Base-by-base conservation (phyloP, 2,113 vertebrate species). In the Forbesichthys agassizii region DNA sequence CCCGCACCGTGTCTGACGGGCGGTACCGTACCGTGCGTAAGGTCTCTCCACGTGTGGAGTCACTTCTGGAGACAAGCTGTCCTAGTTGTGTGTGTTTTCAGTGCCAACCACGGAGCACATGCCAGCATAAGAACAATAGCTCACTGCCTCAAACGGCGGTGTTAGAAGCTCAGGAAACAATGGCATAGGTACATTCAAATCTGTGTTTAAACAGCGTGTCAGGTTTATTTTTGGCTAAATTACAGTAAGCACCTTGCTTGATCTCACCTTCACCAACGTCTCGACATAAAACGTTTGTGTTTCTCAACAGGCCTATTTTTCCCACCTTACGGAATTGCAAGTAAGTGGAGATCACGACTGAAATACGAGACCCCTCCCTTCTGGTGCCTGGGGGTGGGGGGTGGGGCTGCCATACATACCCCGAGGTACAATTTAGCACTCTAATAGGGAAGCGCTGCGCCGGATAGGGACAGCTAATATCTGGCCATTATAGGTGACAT, bases 401-500 rank as follows among this genome's bases (percentile, higher is more conserved):
- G 58, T 56, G 33, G 52, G 82, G 78, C 73, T 66, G 65, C 47
- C 79, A 73, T 75, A 80, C 79, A 63, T 71, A 69, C 88, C 81
- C 82, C 79, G 79, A 83, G 81, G 84, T 42, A 88, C 82, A 64
- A 73, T n/a, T 71, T 66, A 72, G 73, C 70, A 77, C 71, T 84
- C 83, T 83, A 73, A 84, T 81, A 82, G 83, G 56, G 74, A 68
- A 62, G 71, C 64, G 79, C 53, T 64, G 73, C 82, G 75, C 77
- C 81, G 75, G 78, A 71, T 71, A 64, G 61, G 66, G 77, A 73
- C 7, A 16, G 79, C 80, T 86, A 82, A 83, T 79, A 73, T 68
- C 12, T 46, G 4, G 74, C 83, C 84, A 83, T 85, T 87, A 86
- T 79, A 3, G 74, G 81, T 84, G 86, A 87, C 82, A 88, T 88